Base-by-base conservation (phyloP, 2,113 vertebrate species). In the Macquaria australasica region DNA sequence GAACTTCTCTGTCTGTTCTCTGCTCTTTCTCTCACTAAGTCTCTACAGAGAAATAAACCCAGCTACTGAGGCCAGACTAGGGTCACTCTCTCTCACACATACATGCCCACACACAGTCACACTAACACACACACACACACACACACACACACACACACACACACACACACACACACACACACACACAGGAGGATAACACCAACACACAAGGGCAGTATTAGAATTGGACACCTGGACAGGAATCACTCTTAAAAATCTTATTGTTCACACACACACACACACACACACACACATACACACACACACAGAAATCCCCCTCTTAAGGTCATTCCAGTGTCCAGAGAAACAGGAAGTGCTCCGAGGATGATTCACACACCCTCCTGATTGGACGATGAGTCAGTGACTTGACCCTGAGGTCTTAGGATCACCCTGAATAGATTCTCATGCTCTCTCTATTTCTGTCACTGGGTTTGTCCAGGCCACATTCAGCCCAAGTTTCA, bases 311-410 rank as follows among this genome's bases (percentile, higher is more conserved):
- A 25, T 84, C 70, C 63, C 58, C 64, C n/a, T 50, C 23, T 64
- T 39, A 5, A 64, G 48, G 82, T 23, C 56, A 58, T 67, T 58
- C n/a, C 50, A 75, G 48, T 51, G 18, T 79, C 41, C 79, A 74
- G 62, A 82, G 75, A 71, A 87, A 92, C 91, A 91, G 92, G 92
- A 93, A 89, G 89, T 89, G 91, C 81, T 58, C 51, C 45, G 77
- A 58, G 60, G 84, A 84, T 93, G 93, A 94, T 75, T 94, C 91
- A 93, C 79, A 67, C 73, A 58, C 51, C 43, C 21, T 84, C 79
- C 73, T 76, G 83, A 91, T 80, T 78, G 81, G 50, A 60, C 15
- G 11, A 60, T 72, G 76, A 85, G 77, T 89, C 83, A 67, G 62
- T 89, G 81, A 84, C 84, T 80, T 71, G 45, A 66, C 75, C 81